Base-by-base conservation (phyloP, 2,113 vertebrate species). In the Odocoileus virginianus region DNA sequence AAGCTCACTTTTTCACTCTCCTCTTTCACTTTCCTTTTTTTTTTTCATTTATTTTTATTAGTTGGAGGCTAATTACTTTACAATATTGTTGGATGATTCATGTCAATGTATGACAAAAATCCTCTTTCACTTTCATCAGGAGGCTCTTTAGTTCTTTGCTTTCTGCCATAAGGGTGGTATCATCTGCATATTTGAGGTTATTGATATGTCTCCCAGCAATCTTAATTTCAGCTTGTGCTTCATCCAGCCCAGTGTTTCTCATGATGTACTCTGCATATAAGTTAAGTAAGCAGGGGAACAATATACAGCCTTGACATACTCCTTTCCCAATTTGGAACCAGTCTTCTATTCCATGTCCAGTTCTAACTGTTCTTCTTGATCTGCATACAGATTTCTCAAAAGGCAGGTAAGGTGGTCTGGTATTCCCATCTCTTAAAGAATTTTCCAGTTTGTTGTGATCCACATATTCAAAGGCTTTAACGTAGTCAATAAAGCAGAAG, bases 331-430 rank as follows among this genome's bases (percentile, higher is more conserved):
- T 71, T 71, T 23, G n/a, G 19, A 40, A 23, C n/a, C n/a, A 71
- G n/a, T 71, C n/a, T 71, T 2, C n/a, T 40, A 2, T 71, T 40
- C 19, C 19, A 71, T 71, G n/a, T 71, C 10, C 0, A 0, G 67
- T 71, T 71, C 5, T 71, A 71, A 40, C n/a, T 71, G 67, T 23
- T 71, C 19, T 71, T 71, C 19, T 71, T 71, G n/a, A 71, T 12
- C 67, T 71, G 67, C n/a, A 40, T 40, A 71, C 67, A 1, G 2
- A 40, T 36, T 71, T 71, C 10, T 71, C n/a, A 71, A 40, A 40
- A 71, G 67, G 19, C 19, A 40, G 19, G 19, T 71, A 12, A 40
- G 19, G 19, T 40, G 19, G n/a, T 71, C 36, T 71, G 19, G n/a
- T 71, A 40, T 71, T 71, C 19, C 21, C 19, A 71, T 71, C 19